Evolutionary conservation across 2,888 invertebrate genomes (phyloP).

Genomic region (Diarsia brunnea): DNA sequence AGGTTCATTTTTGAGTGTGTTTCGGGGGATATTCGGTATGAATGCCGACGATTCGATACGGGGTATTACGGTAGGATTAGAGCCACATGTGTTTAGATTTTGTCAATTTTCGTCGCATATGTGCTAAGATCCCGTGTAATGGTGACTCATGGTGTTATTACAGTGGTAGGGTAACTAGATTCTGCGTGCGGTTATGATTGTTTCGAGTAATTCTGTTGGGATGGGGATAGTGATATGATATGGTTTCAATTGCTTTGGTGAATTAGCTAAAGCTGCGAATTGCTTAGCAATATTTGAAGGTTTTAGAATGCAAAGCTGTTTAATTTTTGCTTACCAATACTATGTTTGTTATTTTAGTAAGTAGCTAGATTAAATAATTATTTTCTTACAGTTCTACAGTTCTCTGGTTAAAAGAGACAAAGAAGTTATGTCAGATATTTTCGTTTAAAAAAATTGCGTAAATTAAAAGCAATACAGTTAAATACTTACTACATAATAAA

Average conservation of each 20-base stretch:
- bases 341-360: no score
- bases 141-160: slow-evolving; percentile 54
- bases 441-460: no score
- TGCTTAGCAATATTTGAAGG: neutral
- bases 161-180: slow-evolving; percentile 34
- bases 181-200: slow-evolving; percentile 27
- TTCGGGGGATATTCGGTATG: slow-evolving; percentile 46
- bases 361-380: no score
- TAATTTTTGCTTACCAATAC: no score
- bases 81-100: slow-evolving; percentile 78
- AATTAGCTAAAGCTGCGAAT: neutral
- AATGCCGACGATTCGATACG: slow-evolving; percentile 75
- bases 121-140: slow-evolving; percentile 58
- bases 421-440: no score
- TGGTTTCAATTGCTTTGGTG: neutral
- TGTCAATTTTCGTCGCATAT: slow-evolving; percentile 71
- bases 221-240: neutral
- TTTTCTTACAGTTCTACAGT: no score
- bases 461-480: no score
- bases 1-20: slow-evolving; percentile 61
- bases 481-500: no score
- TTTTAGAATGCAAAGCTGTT: no score
- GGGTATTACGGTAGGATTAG: slow-evolving; percentile 73
- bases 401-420: no score
- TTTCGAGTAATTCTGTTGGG: slow-evolving; percentile 4